phyloP scores from a whole-genome alignment of 2,797 vertebrate species.

The Mus minutoides region DNA sequence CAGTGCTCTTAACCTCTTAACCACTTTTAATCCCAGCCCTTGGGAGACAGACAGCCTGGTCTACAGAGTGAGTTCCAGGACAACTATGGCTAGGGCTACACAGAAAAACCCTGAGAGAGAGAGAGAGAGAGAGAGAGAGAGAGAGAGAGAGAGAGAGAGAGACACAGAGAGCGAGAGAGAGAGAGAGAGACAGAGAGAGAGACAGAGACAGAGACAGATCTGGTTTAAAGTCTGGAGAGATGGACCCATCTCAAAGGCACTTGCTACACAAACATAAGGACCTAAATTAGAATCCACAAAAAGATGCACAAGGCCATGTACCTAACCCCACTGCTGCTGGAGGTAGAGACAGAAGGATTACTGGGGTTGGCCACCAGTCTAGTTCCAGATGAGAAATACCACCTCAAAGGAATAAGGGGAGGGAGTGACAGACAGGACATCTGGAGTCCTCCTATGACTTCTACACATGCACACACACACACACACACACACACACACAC shows the following conservation, averaged over 20 bases:
- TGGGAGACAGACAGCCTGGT: not conserved
- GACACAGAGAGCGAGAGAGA: not conserved
- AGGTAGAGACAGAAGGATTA: not conserved
- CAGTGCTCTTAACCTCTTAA: too few species aligned
- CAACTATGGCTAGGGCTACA: not conserved
- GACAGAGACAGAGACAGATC: not conserved
- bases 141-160: not conserved
- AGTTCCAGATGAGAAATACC: not conserved
- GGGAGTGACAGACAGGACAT: not conserved
- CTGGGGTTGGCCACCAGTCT: not conserved
- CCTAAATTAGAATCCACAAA: not conserved
- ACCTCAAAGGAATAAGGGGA: not conserved
- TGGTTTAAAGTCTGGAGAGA: not conserved
- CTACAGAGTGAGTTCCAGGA: not conserved
- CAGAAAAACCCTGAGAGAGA: not conserved
- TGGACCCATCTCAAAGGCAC: not conserved
- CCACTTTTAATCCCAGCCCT: not conserved
- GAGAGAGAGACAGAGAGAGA: not conserved
- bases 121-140: not conserved
- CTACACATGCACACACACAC: not conserved
- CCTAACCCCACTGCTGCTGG: not conserved
- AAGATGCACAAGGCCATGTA: not conserved
- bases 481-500: not conserved
- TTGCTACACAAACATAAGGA: not conserved
- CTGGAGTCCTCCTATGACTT: not conserved